A percentile compares a stretch with the other conserved stretches of the same genome.
Conservation (phyloP, 2,797 vertebrate species). For the Phaenicophaeus curvirostris region DNA sequence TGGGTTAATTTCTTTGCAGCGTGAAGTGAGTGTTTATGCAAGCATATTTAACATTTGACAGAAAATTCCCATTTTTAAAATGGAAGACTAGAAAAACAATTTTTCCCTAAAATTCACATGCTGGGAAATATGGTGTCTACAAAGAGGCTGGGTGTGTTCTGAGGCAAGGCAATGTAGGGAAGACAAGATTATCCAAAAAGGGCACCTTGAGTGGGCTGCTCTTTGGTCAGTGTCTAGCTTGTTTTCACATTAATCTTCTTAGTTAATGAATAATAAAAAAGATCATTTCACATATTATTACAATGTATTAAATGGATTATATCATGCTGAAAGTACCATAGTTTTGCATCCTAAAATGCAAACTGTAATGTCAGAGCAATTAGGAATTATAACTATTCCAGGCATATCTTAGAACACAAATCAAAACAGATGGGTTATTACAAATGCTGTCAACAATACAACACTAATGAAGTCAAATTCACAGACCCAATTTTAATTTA, state of each 20-base stretch:
- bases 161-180: background rate
- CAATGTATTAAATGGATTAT: background rate
- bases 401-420: background rate
- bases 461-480: background rate
- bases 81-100: background rate
- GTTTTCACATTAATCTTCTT: background rate
- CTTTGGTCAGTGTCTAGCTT: background rate
- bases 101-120: background rate
- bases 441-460: conserved; percentile 13
- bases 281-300: background rate
- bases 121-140: background rate
- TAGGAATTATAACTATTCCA: background rate
- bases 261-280: background rate
- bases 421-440: conserved; percentile 12
- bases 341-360: background rate
- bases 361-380: background rate
- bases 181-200: background rate
- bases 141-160: background rate
- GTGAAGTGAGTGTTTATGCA: background rate
- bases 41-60: background rate
- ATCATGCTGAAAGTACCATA: background rate
- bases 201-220: background rate
- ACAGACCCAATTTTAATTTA: conserved; percentile 32
- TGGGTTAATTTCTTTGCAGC: background rate
- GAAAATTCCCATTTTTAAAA: background rate